Evolutionary conservation across 2,113 vertebrate genomes (phyloP), one percentile per base, ranked within the genome.

Genomic region (Ascaphus truei): DNA sequence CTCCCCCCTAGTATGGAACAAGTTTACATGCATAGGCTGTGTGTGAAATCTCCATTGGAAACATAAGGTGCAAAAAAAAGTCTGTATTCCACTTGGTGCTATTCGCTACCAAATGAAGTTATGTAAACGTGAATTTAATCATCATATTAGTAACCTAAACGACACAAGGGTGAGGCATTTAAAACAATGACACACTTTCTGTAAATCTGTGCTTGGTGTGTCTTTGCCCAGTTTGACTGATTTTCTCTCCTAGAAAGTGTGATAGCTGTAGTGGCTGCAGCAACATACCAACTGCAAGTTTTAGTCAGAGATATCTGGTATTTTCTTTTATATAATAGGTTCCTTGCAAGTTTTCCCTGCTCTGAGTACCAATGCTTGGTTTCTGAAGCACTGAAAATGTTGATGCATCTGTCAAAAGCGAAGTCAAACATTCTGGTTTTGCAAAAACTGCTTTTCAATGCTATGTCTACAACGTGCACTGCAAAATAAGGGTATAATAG

Each of bases 361-460:
- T 26, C 48, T 41, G 34, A 41, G 33, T 41, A 29, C 18, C 30
- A 61, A 27, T 52, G 45, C 56, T 61, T 9, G 25, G 11, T 22
- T 9, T 23, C 12, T 23, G 11, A 41, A 61, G 57, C 67, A 60
- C 45, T 52, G 18, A 60, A 51, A 45, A 71, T 51, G n/a, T 29
- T 41, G 34, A 52, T 52, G 47, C 18, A 48, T 52, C 45, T 60
- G 45, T 52, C 45, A 71, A 51, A 37, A 53, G 56, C 45, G 33
- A 41, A 41, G 47, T 51, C 67, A 71, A 71, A 71, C 67, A 71
- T 71, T 71, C 67, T 71, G 67, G 67, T 71, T 71, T 71, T 71
- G 67, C 67, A 71, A 37, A 57, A 71, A 71, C 10, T 47, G 45
- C 15, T 61, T 33, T 26, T 61, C 67, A 52, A 61, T 59, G 55